Conservation (phyloP, 2,797 vertebrate genomes). For the Hozukius guyotensis region DNA sequence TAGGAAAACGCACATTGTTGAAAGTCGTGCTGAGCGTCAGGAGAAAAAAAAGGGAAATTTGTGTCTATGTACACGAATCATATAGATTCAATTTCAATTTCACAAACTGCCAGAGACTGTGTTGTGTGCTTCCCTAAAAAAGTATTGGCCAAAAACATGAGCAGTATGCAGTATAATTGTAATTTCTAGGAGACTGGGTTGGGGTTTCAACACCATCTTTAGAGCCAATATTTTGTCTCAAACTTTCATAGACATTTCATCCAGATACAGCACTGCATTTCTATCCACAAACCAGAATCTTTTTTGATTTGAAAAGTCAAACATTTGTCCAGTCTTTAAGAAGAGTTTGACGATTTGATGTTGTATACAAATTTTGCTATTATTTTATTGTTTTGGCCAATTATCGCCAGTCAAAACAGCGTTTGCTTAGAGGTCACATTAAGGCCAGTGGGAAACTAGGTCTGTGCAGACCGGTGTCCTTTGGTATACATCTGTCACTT, state of each 20-base stretch:
- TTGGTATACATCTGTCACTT: constrained; percentile 77
- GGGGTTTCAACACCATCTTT: background rate
- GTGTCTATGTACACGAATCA: no score
- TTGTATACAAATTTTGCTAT: background rate
- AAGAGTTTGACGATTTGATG: background rate
- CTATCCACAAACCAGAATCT: background rate
- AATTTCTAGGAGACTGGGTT: background rate
- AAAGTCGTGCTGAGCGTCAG: no score
- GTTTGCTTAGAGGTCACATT: constrained; percentile 50
- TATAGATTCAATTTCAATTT: no score
- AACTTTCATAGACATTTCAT: background rate
- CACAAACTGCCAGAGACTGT: no score
- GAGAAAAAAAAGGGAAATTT: no score
- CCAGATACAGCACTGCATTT: background rate
- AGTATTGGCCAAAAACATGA: background rate
- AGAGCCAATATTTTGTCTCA: background rate
- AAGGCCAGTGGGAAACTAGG: constrained; percentile 66
- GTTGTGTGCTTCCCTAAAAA: background rate
- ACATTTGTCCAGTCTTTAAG: background rate
- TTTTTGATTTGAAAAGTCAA: background rate
- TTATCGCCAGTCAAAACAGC: constrained; percentile 31
- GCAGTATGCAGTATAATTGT: background rate
- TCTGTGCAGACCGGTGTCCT: constrained; percentile 55
- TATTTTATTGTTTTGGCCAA: background rate
- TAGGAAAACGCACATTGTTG: no score